Percentiles rank a stretch among this genome's conserved stretches.
phyloP scores from a whole-genome alignment of 1,140 invertebrate genomes.

The Philotrypesis tridentata region DNA sequence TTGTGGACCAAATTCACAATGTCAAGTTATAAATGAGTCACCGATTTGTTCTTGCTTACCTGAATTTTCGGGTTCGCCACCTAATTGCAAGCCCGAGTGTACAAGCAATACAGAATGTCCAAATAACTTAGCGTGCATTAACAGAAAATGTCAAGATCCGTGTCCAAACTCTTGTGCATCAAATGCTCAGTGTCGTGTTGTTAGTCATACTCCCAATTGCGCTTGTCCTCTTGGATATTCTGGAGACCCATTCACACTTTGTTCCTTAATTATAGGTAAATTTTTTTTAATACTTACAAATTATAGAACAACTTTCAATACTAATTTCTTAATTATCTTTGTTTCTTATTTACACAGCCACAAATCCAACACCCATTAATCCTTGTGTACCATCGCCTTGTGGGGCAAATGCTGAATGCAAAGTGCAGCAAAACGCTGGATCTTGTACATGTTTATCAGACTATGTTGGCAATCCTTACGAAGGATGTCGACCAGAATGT shows the following conservation, averaged over 20 bases:
- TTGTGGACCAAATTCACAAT: slow-evolving; percentile 74
- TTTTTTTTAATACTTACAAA: not conserved
- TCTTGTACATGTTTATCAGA: slow-evolving; percentile 83
- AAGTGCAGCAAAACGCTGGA: slow-evolving; percentile 78
- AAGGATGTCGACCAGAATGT: slow-evolving; percentile 87
- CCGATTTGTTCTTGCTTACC: slow-evolving; percentile 73
- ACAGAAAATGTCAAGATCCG: slow-evolving; percentile 71
- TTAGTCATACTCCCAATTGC: slow-evolving; percentile 80
- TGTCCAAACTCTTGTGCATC: slow-evolving; percentile 75
- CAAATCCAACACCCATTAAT: slow-evolving; percentile 61
- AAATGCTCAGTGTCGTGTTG: slow-evolving; percentile 79
- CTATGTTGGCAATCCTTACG: slow-evolving; percentile 81
- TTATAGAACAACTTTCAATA: not conserved
- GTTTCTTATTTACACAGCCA: not conserved
- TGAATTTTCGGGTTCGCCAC: slow-evolving; percentile 75
- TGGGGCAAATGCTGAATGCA: slow-evolving; percentile 86
- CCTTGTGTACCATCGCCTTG: slow-evolving; percentile 86
- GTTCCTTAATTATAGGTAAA: slow-evolving; percentile 60
- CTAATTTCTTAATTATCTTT: not conserved
- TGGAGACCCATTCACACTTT: slow-evolving; percentile 80
- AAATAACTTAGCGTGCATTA: slow-evolving; percentile 68
- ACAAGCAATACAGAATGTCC: slow-evolving; percentile 73
- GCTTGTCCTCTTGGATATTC: slow-evolving; percentile 78
- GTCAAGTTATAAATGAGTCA: slow-evolving; percentile 66
- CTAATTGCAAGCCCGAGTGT: slow-evolving; percentile 73